A percentile compares a stretch with the other conserved stretches of the same genome.
phyloP scores from a whole-genome alignment of 2,888 invertebrate genomes.

The Dryadula phaetusa region DNA sequence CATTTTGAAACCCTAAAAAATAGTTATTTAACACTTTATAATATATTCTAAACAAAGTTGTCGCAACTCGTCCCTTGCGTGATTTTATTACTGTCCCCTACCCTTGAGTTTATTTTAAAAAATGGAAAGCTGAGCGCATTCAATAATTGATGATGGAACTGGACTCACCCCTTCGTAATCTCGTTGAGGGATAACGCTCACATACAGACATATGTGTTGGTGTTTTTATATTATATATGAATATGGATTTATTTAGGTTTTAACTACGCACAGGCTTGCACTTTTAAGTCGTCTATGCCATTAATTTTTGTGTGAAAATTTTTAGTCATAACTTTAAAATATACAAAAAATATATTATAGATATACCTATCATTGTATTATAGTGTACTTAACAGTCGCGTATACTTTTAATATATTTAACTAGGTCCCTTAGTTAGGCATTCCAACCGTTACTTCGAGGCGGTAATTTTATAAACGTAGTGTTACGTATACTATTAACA shows the following conservation, averaged over 20 bases:
- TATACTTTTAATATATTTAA: constrained; percentile 22
- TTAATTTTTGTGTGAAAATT: background rate
- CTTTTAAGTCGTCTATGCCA: background rate
- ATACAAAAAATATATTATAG: background rate
- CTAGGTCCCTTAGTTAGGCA: constrained; percentile 32
- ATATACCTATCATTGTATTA: background rate
- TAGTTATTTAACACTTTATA: constrained; percentile 14
- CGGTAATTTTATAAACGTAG: constrained; percentile 40
- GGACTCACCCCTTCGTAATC: constrained; percentile 75
- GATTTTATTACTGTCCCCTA: constrained; percentile 72
- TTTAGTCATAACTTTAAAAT: background rate
- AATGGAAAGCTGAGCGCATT: constrained; percentile 73
- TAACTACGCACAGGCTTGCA: background rate
- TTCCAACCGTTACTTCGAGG: constrained; percentile 23
- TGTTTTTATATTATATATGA: constrained; percentile 12
- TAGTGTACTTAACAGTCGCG: background rate
- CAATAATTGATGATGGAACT: constrained; percentile 76
- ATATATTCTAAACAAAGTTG: constrained; percentile 25
- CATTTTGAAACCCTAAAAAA: constrained; percentile 8
- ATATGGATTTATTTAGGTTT: constrained; percentile 10
- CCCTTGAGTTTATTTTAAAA: constrained; percentile 77
- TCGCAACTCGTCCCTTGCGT: constrained; percentile 52
- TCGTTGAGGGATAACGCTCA: constrained; percentile 51
- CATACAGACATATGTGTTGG: constrained; percentile 24
- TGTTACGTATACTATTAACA: constrained; percentile 53